Base-by-base conservation (phyloP, 2,113 vertebrate species). In the Fukomys damarensis region DNA sequence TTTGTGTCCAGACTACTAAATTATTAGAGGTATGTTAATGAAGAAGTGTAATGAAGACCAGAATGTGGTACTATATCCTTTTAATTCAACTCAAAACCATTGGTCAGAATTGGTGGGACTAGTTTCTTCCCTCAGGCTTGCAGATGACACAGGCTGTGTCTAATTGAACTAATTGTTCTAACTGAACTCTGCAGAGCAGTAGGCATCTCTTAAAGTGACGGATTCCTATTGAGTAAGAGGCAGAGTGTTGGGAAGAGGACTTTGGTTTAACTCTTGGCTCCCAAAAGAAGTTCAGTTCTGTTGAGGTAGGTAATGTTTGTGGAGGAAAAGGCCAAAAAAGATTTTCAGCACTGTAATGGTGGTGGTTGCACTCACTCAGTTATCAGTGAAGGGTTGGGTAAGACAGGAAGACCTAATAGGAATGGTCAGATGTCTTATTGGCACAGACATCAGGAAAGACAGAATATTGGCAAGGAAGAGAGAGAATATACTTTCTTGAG, bases 1-100 rank as follows among this genome's bases (percentile, higher is more conserved):
- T 93, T 86, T 95, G 77, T 82, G 91, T 81, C 93, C 94, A 90
- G 32, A 89, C 89, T 94, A 93, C 90, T 97, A 84, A 96, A 52
- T 30, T 41, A 5, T 83, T 87, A 35, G 9, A 93, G 70, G 41
- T 86, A 43, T 95, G 80, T 90, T 96, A 63, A 85, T 74, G 86
- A 87, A 84, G 46, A 83, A 81, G 54, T 92, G 17, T 95, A 77
- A 80, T 92, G n/a, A 94, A 89, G 89, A 97, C 32, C 84, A 94
- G 91, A 86, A 58, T 46, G 76, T 84, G 93, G 58, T 85, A 72
- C 89, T 95, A 3, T 83, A 49, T 90, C 86, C 84, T 80, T 92
- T 94, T 97, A 83, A 81, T 86, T 96, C 92, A 95, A 38, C 61
- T 46, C 20, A 30, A 66, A 79, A 84, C 52, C 52, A 52, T 77